These are phyloP conservation scores for Campylorhamphus procurvoides DNA, from an alignment of 2,113 vertebrate genomes.

Conservation along the genomic window DNA sequence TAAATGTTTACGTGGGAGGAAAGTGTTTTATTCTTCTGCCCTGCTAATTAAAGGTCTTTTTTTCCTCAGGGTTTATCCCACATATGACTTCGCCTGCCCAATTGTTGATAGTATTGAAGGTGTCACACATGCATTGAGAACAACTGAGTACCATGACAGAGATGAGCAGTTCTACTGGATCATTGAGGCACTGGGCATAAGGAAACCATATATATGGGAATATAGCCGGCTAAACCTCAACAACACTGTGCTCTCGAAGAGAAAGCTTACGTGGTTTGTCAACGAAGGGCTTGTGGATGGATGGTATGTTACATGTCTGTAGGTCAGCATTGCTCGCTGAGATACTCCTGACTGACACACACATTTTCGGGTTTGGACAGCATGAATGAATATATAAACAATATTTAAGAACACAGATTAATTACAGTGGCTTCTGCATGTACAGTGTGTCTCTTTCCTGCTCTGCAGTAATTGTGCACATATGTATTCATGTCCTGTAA, in stretches of 20 bases:
- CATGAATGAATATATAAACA: background rate
- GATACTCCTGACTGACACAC: rapidly evolving
- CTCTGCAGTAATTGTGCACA: background rate
- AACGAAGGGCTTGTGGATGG: slow-evolving; percentile 97
- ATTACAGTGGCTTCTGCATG: background rate
- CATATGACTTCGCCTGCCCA: slow-evolving; percentile 96
- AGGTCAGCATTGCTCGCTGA: background rate
- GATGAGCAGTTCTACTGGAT: slow-evolving; percentile 98
- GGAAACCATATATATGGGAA: slow-evolving; percentile 96
- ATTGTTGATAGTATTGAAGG: slow-evolving; percentile 97
- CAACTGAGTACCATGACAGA: slow-evolving; percentile 97
- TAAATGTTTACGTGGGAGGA: background rate
- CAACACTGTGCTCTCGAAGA: slow-evolving; percentile 96
- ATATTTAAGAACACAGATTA: background rate
- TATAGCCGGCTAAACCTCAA: slow-evolving; percentile 97
- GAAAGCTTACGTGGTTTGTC: slow-evolving; percentile 98
- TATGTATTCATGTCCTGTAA: background rate
- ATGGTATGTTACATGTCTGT: slow-evolving; percentile 80
- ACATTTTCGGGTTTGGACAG: background rate
- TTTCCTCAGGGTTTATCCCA: slow-evolving; percentile 86
- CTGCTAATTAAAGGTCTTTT: background rate
- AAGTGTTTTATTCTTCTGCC: background rate
- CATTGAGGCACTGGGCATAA: slow-evolving; percentile 87
- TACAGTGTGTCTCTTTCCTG: background rate
- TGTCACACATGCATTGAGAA: slow-evolving; percentile 94